Base-by-base conservation (phyloP, 2,888 invertebrate species). In the Leptothorax acervorum region DNA sequence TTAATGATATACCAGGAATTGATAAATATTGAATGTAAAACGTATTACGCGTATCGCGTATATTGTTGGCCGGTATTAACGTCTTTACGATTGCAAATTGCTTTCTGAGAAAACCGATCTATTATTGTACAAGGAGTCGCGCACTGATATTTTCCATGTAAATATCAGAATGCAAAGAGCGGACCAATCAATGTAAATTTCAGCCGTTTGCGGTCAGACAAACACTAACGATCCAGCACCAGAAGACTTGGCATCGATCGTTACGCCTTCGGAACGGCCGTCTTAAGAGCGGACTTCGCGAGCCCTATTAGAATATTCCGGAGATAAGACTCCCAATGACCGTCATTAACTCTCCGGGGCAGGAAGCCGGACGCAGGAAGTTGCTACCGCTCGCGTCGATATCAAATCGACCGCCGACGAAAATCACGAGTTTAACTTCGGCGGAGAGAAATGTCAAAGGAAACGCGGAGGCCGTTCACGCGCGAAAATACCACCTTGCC, bases 221-320 rank as follows among this genome's bases (percentile, higher is more conserved):
- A 62, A 60, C 60, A 12, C 71, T 70, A 81, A 81, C 60, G 60
- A 62, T 48, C 18, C 60, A 55, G 39, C 48, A 60, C 35, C 60
- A 28, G 45, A 60, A 60, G 48, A 62, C 71, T 35, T 39, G 8
- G n/a, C 28, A 62, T 81, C 79, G 79, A 81, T 81, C 42, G 71
- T 70, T 87, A 85, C 42, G 63, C 76, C 62, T 74, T 84, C 68
- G 66, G 70, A 68, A 31, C 48, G 51, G 73, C 65, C 42, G 83
- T 83, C 83, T 66, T 45, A 60, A 71, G 79, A 68, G 53, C 55
- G 71, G 82, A 55, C 53, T 81, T 76, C 48, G 65, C 48, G 55
- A 84, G 68, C 83, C 51, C 83, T 89, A 92, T 92, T 92, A 91
- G 90, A 92, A 91, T 92, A 92, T 91, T 90, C 86, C 85, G 68